These are phyloP conservation scores for Corydoras maculifer DNA, from an alignment of 2,113 vertebrate genomes.

Conservation along the genomic window DNA sequence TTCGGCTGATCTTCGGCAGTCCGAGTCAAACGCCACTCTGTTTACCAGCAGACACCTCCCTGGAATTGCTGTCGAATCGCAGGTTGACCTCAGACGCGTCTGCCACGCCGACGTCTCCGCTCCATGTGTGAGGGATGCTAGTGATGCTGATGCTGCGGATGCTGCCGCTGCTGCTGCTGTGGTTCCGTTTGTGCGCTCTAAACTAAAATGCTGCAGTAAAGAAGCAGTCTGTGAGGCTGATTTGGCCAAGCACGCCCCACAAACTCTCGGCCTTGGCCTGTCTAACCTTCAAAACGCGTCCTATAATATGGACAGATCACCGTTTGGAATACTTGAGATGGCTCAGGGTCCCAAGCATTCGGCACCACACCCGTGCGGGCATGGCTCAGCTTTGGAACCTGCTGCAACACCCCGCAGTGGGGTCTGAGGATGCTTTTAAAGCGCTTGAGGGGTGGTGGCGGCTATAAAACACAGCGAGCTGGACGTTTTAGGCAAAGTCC, in stretches of 20 bases:
- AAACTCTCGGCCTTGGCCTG: background rate
- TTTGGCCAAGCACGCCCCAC: background rate
- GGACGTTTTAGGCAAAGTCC: conserved; percentile 57
- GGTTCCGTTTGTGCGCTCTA: conserved; percentile 51
- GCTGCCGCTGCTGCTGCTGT: conserved; percentile 34
- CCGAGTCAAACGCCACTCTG: background rate
- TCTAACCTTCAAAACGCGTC: background rate
- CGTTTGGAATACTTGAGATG: conserved; percentile 9
- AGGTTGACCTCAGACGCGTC: background rate
- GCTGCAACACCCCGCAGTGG: conserved; percentile 15
- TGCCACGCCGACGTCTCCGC: background rate
- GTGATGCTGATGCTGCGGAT: background rate
- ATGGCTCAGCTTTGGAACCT: conserved; percentile 3
- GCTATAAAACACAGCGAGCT: conserved; percentile 48
- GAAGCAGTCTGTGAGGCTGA: conserved; percentile 29
- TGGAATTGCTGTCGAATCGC: background rate
- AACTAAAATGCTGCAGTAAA: conserved; percentile 68
- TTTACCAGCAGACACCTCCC: background rate
- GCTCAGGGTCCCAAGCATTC: conserved; percentile 9
- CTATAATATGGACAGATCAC: background rate
- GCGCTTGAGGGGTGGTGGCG: conserved; percentile 27
- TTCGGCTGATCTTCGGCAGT: conserved; percentile 1
- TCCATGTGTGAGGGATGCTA: conserved; percentile 5
- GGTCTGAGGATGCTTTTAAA: background rate
- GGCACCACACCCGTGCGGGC: conserved; percentile 37